phyloP scores from a whole-genome alignment of 2,797 vertebrate species.

The Argya squamiceps region DNA sequence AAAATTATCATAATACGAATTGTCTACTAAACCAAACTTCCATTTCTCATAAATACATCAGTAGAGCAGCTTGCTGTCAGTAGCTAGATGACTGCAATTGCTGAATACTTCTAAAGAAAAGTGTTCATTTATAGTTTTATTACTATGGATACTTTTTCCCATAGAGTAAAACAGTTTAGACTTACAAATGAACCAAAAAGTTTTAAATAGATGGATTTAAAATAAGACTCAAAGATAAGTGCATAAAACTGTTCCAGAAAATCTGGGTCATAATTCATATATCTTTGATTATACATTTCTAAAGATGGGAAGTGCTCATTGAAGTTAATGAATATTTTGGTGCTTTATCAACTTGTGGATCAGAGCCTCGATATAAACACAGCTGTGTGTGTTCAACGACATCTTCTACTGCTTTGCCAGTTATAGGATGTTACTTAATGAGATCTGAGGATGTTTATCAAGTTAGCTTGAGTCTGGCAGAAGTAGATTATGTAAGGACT shows the following conservation, averaged over 20 bases:
- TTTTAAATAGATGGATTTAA: background rate
- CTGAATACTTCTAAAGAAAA: background rate
- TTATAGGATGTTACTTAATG: background rate
- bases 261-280: background rate
- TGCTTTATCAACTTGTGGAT: slow-evolving; percentile 41
- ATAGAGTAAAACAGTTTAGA: background rate
- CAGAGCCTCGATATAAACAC: slow-evolving; percentile 40
- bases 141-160: background rate
- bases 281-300: slow-evolving; percentile 20
- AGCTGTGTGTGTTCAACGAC: slow-evolving; percentile 45
- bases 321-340: slow-evolving; percentile 61
- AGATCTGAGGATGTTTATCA: slow-evolving; percentile 26
- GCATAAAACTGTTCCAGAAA: background rate
- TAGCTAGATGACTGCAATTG: background rate
- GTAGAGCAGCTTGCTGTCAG: background rate
- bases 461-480: background rate
- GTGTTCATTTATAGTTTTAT: background rate
- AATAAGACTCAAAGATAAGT: background rate
- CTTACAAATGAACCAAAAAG: background rate
- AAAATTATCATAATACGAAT: background rate
- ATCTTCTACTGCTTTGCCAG: background rate
- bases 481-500: background rate
- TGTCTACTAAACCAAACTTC: background rate
- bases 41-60: background rate
- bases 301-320: slow-evolving; percentile 32